Conservation (phyloP, 92 coral and sea anemone genomes). For the Phenganax marumi region DNA sequence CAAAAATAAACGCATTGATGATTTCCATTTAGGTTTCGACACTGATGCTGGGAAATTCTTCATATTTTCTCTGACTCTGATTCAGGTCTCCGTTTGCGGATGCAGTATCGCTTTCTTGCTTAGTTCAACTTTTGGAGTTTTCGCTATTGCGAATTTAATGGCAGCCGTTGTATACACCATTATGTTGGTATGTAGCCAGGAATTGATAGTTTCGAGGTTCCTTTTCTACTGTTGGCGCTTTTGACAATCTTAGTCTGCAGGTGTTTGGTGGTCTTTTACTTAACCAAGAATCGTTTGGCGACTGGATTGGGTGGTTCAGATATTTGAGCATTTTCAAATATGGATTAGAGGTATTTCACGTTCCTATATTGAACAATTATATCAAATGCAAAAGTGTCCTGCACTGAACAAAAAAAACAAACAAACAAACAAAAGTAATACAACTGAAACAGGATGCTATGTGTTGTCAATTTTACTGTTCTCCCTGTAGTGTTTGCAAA, state of each 20-base stretch:
- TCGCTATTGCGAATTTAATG: constrained; percentile 87
- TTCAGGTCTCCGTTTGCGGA: constrained; percentile 74
- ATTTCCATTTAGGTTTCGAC: constrained; percentile 66
- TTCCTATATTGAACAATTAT: not conserved
- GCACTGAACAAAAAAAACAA: not conserved
- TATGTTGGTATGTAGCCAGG: constrained; percentile 74
- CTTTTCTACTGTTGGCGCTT: not conserved
- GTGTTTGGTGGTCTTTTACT: constrained; percentile 89
- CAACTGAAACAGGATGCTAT: not conserved
- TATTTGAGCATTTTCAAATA: constrained; percentile 88
- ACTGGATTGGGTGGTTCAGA: constrained; percentile 89
- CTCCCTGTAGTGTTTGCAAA: constrained; percentile 64
- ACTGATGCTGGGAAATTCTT: constrained; percentile 62
- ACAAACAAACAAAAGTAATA: not conserved
- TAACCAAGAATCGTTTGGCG: constrained; percentile 76
- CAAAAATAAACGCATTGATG: not conserved
- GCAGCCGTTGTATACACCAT: constrained; percentile 79
- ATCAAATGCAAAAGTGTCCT: not conserved
- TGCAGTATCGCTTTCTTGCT: constrained; percentile 79
- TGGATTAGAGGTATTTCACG: constrained; percentile 68
- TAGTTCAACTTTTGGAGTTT: constrained; percentile 79
- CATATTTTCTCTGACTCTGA: constrained; percentile 67
- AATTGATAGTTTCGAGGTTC: too few relatives aligned
- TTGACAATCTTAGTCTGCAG: constrained; percentile 32
- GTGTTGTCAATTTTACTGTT: constrained; percentile 1